Conservation (phyloP, 2,888 invertebrate species). For the Malacosoma neustria region DNA sequence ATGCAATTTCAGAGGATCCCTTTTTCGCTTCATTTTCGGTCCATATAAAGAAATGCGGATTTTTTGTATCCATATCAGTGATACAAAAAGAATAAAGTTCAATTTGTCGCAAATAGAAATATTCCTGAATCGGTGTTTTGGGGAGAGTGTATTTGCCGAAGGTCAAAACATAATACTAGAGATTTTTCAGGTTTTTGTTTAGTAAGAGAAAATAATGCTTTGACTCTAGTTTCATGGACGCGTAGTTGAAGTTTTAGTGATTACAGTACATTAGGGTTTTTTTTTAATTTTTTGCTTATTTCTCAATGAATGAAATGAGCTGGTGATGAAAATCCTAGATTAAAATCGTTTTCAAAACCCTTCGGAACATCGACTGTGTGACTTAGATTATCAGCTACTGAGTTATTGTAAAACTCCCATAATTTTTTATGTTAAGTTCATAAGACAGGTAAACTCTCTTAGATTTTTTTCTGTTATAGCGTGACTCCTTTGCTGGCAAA, state of each 20-base stretch:
- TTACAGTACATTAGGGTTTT: conserved; percentile 4
- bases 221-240: conserved; percentile 7
- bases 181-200: conserved; percentile 9
- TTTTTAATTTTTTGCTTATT: conserved; percentile 9
- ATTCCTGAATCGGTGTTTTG: conserved; percentile 1
- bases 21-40: conserved; percentile 9
- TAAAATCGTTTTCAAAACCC: conserved; percentile 10
- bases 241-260: conserved; percentile 5
- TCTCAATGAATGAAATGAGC: conserved; percentile 2
- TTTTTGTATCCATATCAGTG: background rate
- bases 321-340: conserved; percentile 8
- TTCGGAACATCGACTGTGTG: conserved; percentile 7
- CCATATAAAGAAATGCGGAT: conserved; percentile 6
- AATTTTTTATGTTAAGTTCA: conserved; percentile 11
- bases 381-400: conserved; percentile 8
- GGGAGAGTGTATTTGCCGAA: conserved; percentile 1
- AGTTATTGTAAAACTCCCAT: conserved; percentile 6
- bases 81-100: too few relatives aligned
- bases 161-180: conserved; percentile 4
- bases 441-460: conserved; percentile 6
- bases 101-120: conserved; percentile 3
- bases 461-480: conserved; percentile 7
- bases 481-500: conserved; percentile 7
- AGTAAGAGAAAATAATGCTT: conserved; percentile 6
- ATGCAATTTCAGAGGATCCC: conserved; percentile 6